Conservation (phyloP, 1,140 invertebrate genomes). For the Chironomus tepperi region DNA sequence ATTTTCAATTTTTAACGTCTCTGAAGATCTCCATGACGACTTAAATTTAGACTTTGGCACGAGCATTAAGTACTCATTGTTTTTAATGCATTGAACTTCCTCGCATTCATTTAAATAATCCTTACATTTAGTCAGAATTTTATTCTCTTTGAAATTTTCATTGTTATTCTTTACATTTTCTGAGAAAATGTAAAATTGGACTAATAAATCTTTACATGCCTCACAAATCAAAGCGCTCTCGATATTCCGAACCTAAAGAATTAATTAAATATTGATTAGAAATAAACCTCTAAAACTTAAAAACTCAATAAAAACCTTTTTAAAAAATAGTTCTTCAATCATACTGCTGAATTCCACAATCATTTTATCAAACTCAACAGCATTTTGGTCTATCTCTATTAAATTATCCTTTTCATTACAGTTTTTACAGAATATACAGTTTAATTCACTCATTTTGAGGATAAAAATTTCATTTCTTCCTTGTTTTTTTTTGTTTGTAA, state of each 20-base stretch:
- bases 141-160: background rate
- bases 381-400: background rate
- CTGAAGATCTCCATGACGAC: background rate
- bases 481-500: too few relatives aligned
- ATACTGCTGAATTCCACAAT: background rate
- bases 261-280: background rate
- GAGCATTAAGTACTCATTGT: background rate
- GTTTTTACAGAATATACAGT: slow-evolving; percentile 24
- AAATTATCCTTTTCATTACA: background rate
- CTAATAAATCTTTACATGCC: background rate
- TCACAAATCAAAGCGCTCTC: background rate
- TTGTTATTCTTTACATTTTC: background rate
- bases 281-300: too few relatives aligned
- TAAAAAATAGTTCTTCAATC: background rate
- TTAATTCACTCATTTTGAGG: slow-evolving; percentile 15
- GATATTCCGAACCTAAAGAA: background rate
- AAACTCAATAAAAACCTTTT: too few relatives aligned
- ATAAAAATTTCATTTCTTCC: too few relatives aligned
- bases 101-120: background rate
- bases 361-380: background rate
- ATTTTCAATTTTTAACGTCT: background rate
- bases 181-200: background rate
- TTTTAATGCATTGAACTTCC: background rate
- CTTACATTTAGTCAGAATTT: background rate
- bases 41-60: background rate